These are phyloP conservation scores for Chascanopsetta lugubris DNA, from an alignment of 2,113 vertebrate genomes.

Conservation along the genomic window DNA sequence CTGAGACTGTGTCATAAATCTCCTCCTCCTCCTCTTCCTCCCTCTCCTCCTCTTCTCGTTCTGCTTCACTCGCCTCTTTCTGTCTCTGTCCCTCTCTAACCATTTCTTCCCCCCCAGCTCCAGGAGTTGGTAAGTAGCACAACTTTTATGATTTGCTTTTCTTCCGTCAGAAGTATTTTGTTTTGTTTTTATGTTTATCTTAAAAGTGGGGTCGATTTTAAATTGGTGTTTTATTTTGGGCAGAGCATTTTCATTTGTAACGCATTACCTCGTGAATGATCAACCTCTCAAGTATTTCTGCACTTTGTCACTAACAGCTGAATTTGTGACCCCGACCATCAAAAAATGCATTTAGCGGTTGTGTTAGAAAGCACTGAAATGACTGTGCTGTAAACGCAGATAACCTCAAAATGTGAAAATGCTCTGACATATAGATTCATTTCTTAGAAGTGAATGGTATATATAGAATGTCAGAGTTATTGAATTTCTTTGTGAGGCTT, in stretches of 20 bases:
- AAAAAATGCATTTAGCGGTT: not conserved
- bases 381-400: not conserved
- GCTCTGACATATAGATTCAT: slow-evolving; percentile 67
- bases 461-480: slow-evolving; percentile 24
- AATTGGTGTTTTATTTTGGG: slow-evolving; percentile 56
- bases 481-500: slow-evolving; percentile 23
- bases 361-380: not conserved
- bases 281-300: slow-evolving; percentile 8
- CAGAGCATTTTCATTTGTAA: slow-evolving; percentile 74
- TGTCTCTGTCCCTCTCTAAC: slow-evolving; percentile 74
- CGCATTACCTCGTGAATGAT: slow-evolving; percentile 2
- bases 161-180: slow-evolving; percentile 43
- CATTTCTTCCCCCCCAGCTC: slow-evolving; percentile 74
- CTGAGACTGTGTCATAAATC: slow-evolving; percentile 61
- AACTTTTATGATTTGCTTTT: slow-evolving; percentile 81
- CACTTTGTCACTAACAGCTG: not conserved
- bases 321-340: slow-evolving; percentile 1
- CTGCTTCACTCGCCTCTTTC: slow-evolving; percentile 58
- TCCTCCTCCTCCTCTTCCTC: slow-evolving; percentile 57
- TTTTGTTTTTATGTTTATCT: slow-evolving; percentile 31
- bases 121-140: slow-evolving; percentile 84
- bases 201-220: slow-evolving; percentile 29
- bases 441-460: slow-evolving; percentile 3
- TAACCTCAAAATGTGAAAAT: slow-evolving; percentile 65
- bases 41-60: slow-evolving; percentile 55